phyloP scores from a whole-genome alignment of 2,113 vertebrate species.

The Deroptyus accipitrinus region DNA sequence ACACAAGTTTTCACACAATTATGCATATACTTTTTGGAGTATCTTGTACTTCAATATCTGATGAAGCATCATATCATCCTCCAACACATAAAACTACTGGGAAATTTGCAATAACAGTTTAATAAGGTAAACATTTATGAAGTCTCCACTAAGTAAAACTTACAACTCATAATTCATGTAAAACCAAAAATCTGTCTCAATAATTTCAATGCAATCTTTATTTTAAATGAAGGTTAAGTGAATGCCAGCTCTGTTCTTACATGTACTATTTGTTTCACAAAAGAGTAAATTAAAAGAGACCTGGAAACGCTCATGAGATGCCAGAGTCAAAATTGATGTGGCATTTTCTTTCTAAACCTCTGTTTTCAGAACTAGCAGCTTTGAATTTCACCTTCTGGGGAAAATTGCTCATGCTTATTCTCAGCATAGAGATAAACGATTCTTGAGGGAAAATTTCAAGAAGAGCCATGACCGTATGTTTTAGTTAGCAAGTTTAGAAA shows the following conservation, averaged over 20 bases:
- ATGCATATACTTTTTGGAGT: neutral
- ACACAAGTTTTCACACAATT: neutral
- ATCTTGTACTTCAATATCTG: neutral
- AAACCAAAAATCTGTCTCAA: neutral
- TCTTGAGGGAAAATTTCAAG: neutral
- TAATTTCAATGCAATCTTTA: neutral
- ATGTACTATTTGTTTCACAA: neutral
- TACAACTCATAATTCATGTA: neutral
- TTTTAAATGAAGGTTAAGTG: neutral
- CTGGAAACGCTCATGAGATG: neutral
- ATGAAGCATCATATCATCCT: neutral
- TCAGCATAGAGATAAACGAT: neutral
- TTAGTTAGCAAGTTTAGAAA: neutral
- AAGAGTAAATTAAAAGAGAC: conserved; percentile 43
- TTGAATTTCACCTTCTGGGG: conserved; percentile 45
- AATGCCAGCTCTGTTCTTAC: neutral
- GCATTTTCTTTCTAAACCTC: conserved; percentile 18
- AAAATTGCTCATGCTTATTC: conserved; percentile 8
- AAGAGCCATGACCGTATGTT: neutral
- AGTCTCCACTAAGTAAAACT: neutral
- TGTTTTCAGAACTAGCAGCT: conserved; percentile 18
- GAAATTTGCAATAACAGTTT: neutral
- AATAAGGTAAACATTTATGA: neutral
- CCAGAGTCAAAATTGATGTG: conserved; percentile 1
- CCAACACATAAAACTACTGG: neutral